Percentiles rank a stretch among this genome's conserved stretches.
These are phyloP conservation scores for Melanotaenia nigrans DNA, from an alignment of 2,797 vertebrate species.

Conservation along the genomic window DNA sequence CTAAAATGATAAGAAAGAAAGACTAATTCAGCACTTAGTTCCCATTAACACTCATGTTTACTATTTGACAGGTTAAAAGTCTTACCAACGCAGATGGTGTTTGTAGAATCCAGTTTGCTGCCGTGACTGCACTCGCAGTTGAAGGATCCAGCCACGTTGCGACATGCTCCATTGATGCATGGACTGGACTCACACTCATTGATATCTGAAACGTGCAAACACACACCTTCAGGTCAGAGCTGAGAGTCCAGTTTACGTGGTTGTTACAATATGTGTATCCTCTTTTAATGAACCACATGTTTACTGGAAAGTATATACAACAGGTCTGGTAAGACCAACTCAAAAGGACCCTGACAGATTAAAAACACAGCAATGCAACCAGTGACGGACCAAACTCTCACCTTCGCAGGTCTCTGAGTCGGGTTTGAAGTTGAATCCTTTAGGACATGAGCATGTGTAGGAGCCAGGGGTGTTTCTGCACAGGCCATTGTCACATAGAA, in stretches of 20 bases:
- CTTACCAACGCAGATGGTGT: slow-evolving; percentile 97
- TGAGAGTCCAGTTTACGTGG: slow-evolving; percentile 11
- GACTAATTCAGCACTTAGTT: slow-evolving; percentile 1
- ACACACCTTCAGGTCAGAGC: slow-evolving; percentile 47
- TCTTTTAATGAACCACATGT: slow-evolving; percentile 29
- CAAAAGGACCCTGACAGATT: slow-evolving; percentile 23
- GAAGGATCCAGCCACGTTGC: slow-evolving; percentile 95
- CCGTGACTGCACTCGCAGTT: slow-evolving; percentile 95
- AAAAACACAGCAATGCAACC: slow-evolving; percentile 1
- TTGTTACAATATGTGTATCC: slow-evolving; percentile 4
- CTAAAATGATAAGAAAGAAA: slow-evolving; percentile 17
- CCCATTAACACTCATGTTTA: slow-evolving; percentile 7
- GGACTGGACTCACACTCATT: slow-evolving; percentile 96
- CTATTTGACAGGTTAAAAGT: slow-evolving; percentile 17
- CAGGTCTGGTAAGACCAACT: slow-evolving; percentile 50
- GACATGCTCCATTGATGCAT: slow-evolving; percentile 93
- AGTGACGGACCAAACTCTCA: slow-evolving; percentile 38
- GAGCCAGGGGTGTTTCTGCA: slow-evolving; percentile 97
- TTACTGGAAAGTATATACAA: slow-evolving; percentile 43
- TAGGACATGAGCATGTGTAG: slow-evolving; percentile 92
- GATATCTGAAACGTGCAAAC: slow-evolving; percentile 85
- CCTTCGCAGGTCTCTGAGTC: slow-evolving; percentile 88
- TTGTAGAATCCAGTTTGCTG: slow-evolving; percentile 95
- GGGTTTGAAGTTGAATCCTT: slow-evolving; percentile 84
- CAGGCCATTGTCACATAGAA: slow-evolving; percentile 95